Percentiles rank a stretch among this genome's conserved stretches.
These are phyloP conservation scores for Hesperophylax magnus DNA, from an alignment of 1,140 invertebrate species.

Conservation along the genomic window DNA sequence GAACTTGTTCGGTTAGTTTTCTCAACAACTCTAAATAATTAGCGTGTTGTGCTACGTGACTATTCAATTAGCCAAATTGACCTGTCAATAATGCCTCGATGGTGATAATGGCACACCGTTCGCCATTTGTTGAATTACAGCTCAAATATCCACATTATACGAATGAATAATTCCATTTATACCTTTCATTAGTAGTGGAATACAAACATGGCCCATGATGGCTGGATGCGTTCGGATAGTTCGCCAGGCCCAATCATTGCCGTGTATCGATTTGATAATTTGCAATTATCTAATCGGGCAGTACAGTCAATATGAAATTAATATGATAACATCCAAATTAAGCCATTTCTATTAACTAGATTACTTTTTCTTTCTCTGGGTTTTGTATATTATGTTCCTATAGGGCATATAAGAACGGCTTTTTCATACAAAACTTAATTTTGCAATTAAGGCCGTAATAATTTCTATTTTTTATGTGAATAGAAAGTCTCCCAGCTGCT, in stretches of 20 bases:
- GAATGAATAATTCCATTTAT: slow-evolving; percentile 24
- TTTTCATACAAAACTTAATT: too few species aligned
- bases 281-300: background rate
- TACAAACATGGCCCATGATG: background rate
- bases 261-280: background rate
- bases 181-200: slow-evolving; percentile 8
- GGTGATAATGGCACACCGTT: slow-evolving; percentile 15
- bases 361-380: background rate
- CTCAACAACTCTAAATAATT: slow-evolving; percentile 27
- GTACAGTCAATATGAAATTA: background rate
- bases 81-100: slow-evolving; percentile 8
- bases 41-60: slow-evolving; percentile 9
- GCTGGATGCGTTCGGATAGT: too few species aligned
- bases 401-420: too few species aligned
- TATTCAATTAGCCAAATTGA: slow-evolving; percentile 26
- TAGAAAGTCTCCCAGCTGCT: too few species aligned
- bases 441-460: too few species aligned
- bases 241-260: too few species aligned
- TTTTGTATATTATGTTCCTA: too few species aligned
- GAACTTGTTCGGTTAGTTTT: background rate
- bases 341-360: background rate
- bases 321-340: background rate
- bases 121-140: slow-evolving; percentile 16
- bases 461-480: too few species aligned
- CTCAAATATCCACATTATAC: slow-evolving; percentile 22